A percentile compares a stretch with the other conserved stretches of the same genome.
phyloP scores from a whole-genome alignment of 2,113 vertebrate genomes.

The Camelus bactrianus region DNA sequence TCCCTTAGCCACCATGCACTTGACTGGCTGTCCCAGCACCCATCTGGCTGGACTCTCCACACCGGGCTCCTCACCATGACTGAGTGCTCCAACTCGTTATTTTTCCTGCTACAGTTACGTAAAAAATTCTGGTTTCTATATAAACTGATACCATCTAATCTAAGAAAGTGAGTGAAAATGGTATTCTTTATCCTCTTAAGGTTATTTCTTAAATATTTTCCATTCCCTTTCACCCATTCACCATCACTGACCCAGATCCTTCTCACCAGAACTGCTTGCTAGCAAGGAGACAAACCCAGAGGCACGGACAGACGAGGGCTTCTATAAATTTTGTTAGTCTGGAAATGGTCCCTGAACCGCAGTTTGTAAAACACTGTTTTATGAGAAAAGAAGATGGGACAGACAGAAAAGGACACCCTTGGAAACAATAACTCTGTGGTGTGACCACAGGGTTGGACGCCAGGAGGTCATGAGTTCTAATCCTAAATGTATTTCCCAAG shows the following conservation, averaged over 20 bases:
- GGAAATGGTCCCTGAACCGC: constrained; percentile 59
- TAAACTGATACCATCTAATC: background rate
- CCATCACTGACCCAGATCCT: constrained; percentile 52
- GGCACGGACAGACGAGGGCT: constrained; percentile 26
- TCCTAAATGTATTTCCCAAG: constrained; percentile 74
- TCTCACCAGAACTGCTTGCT: constrained; percentile 37
- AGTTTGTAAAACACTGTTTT: constrained; percentile 75
- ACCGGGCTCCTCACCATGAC: fast-evolving
- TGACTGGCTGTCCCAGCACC: background rate
- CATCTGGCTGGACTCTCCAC: background rate
- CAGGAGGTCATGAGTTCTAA: constrained; percentile 77
- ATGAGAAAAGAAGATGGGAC: constrained; percentile 77
- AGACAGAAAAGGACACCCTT: constrained; percentile 72
- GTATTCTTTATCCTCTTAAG: constrained; percentile 14
- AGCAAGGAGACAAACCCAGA: constrained; percentile 34
- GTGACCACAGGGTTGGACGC: constrained; percentile 46
- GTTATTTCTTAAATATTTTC: constrained; percentile 42
- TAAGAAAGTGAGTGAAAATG: constrained; percentile 48
- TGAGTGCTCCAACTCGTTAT: background rate
- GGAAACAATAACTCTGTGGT: constrained; percentile 77
- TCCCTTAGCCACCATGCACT: background rate
- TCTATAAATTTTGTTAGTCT: constrained; percentile 65
- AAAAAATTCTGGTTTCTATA: constrained; percentile 1
- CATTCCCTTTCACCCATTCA: constrained; percentile 25
- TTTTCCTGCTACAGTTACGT: background rate